phyloP scores from a whole-genome alignment of 2,888 invertebrate species.

The Monochamus alternatus region DNA sequence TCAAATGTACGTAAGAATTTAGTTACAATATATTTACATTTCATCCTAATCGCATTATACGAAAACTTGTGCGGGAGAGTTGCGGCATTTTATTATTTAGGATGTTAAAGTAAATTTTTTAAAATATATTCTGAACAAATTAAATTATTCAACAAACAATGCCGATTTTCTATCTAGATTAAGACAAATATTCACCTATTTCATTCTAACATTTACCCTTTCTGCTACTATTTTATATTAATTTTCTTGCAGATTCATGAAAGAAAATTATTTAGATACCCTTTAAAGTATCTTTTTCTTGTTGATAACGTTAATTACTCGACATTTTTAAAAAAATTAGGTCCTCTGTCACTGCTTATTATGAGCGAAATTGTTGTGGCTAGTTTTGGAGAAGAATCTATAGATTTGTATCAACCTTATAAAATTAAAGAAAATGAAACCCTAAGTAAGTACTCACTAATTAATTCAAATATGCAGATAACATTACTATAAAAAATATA shows the following conservation, averaged over 20 bases:
- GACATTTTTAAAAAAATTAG: constrained; percentile 24
- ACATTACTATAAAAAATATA: no score
- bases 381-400: constrained; percentile 20
- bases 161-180: no score
- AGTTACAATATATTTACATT: no score
- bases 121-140: no score
- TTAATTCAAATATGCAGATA: no score
- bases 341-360: constrained; percentile 31
- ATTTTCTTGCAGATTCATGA: constrained; percentile 39
- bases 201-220: no score
- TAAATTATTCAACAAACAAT: no score
- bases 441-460: constrained; percentile 35
- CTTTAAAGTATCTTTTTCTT: constrained; percentile 42
- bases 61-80: no score
- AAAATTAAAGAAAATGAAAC: constrained; percentile 38
- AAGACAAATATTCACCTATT: no score
- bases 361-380: constrained; percentile 45
- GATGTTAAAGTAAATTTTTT: no score
- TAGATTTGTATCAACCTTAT: constrained; percentile 44
- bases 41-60: no score
- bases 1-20: neutral
- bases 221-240: neutral
- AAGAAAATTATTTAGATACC: constrained; percentile 37
- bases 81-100: no score
- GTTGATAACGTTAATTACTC: constrained; percentile 19